These are phyloP conservation scores for Proterorhinus semilunaris DNA, from an alignment of 2,113 vertebrate genomes.

Conservation along the genomic window DNA sequence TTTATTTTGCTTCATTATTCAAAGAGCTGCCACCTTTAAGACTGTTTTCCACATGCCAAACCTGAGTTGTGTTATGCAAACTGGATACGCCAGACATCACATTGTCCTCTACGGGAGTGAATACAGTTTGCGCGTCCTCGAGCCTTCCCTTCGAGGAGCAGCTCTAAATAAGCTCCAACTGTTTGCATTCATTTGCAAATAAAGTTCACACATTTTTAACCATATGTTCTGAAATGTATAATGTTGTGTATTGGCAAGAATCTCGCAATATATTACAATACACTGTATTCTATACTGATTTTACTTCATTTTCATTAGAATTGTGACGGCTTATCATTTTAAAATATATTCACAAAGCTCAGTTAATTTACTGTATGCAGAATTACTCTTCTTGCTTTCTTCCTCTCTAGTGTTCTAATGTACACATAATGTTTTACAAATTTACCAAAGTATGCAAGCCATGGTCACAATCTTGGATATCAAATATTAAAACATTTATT, in stretches of 20 bases:
- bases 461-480: too few relatives aligned
- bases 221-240: background rate
- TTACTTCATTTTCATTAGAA: too few relatives aligned
- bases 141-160: conserved; percentile 9
- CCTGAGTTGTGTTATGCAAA: conserved; percentile 44
- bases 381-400: too few relatives aligned
- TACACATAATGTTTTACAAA: too few relatives aligned
- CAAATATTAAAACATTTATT: too few relatives aligned
- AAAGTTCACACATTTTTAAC: background rate
- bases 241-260: background rate
- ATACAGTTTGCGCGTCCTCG: conserved; percentile 18
- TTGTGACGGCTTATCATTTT: too few relatives aligned
- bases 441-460: too few relatives aligned
- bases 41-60: conserved; percentile 54
- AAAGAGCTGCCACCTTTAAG: conserved; percentile 51
- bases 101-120: conserved; percentile 22
- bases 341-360: too few relatives aligned
- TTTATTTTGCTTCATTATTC: conserved; percentile 64
- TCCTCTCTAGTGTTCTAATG: too few relatives aligned
- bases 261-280: background rate
- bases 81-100: conserved; percentile 48
- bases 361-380: too few relatives aligned
- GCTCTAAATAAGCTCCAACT: conserved; percentile 10
- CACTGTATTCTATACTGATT: background rate
- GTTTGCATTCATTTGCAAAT: conserved; percentile 11